phyloP scores from a whole-genome alignment of 2,113 vertebrate genomes.

The Sphyrna mokarran region DNA sequence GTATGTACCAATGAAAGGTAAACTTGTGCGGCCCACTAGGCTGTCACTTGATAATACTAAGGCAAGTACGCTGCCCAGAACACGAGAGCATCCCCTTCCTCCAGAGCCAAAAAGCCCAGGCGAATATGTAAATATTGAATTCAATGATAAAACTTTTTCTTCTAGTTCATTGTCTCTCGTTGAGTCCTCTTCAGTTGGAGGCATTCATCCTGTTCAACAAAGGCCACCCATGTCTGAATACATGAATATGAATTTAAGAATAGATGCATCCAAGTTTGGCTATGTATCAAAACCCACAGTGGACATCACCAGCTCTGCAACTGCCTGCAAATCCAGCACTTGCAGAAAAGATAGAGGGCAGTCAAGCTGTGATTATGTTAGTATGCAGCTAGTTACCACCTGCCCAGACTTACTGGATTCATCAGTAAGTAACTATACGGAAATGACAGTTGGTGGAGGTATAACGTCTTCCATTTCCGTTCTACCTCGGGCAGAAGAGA shows the following conservation, averaged over 20 bases:
- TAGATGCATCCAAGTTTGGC: constrained; percentile 46
- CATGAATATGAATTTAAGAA: constrained; percentile 72
- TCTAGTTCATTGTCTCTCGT: constrained; percentile 44
- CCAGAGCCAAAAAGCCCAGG: constrained; percentile 76
- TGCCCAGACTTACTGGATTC: constrained; percentile 48
- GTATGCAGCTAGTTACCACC: constrained; percentile 55
- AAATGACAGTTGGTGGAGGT: constrained; percentile 49
- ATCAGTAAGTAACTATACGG: constrained; percentile 51
- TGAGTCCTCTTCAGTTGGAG: constrained; percentile 43
- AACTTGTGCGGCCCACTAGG: constrained; percentile 64
- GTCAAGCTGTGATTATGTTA: constrained; percentile 61
- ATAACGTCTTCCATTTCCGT: constrained; percentile 38
- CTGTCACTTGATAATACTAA: constrained; percentile 69
- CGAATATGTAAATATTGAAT: constrained; percentile 78
- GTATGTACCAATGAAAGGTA: constrained; percentile 57
- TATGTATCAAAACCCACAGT: constrained; percentile 37
- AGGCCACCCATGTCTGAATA: constrained; percentile 56
- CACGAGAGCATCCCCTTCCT: constrained; percentile 62
- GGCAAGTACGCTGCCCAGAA: constrained; percentile 72
- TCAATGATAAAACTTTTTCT: constrained; percentile 59
- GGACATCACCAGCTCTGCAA: constrained; percentile 40
- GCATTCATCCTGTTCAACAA: constrained; percentile 43
- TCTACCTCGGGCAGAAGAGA: constrained; percentile 39
- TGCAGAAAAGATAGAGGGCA: constrained; percentile 41
- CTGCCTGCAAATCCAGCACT: constrained; percentile 43